Evolutionary conservation across 92 coral and sea anemone species (phyloP).

Genomic region (Anthopleura xanthogrammica): DNA sequence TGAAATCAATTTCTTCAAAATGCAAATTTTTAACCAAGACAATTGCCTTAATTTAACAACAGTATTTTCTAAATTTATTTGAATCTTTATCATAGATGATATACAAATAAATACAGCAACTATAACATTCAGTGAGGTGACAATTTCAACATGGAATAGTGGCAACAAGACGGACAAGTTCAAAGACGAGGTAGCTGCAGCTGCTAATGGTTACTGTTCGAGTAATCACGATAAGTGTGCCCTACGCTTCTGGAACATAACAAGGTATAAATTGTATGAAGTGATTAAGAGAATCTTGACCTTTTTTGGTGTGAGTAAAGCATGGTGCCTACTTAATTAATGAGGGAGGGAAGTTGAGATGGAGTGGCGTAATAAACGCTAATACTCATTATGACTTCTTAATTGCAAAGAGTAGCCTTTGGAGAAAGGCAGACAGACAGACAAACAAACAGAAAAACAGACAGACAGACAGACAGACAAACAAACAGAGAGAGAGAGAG

Average conservation of each 20-base stretch:
- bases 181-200: constrained; percentile 20
- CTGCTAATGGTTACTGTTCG: constrained; percentile 58
- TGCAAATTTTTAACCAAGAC: not conserved
- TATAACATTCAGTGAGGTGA: constrained; percentile 39
- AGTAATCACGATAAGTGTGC: constrained; percentile 44
- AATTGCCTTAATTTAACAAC: no score
- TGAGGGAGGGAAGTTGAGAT: no score
- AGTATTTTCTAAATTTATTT: not conserved
- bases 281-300: not conserved
- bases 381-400: no score
- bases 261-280: constrained; percentile 43
- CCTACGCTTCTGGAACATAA: constrained; percentile 63
- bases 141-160: constrained; percentile 43
- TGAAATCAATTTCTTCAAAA: no score
- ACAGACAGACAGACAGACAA: no score
- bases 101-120: constrained; percentile 34
- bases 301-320: not conserved
- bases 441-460: no score
- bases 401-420: no score
- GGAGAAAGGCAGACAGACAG: no score
- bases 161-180: constrained; percentile 39
- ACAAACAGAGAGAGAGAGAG: no score
- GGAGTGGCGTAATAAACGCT: no score
- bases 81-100: constrained; percentile 36
- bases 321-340: no score